Evolutionary conservation across 2,888 invertebrate genomes (phyloP).

Genomic region (Rhingia campestris): DNA sequence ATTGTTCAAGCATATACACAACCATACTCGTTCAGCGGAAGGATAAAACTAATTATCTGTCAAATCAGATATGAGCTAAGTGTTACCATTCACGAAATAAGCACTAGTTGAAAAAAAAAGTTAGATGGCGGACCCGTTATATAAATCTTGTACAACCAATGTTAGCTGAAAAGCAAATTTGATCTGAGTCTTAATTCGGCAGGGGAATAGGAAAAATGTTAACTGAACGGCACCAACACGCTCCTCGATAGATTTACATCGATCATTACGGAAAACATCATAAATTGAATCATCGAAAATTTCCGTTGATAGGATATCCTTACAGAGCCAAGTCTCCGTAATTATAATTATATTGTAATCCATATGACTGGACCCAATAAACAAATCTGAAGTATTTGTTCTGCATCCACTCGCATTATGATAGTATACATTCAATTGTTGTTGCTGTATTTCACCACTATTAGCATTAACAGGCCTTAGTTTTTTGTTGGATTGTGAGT

Average conservation of each 20-base stretch:
- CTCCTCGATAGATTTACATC: neutral
- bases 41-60: too few species aligned
- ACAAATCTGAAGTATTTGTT: constrained; percentile 16
- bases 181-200: neutral
- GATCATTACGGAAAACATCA: neutral
- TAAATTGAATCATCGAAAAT: neutral
- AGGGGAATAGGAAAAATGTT: too few species aligned
- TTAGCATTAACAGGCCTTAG: constrained; percentile 8
- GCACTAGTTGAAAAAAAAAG: too few species aligned
- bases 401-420: constrained; percentile 13
- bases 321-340: neutral
- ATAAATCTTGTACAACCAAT: neutral
- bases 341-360: constrained; percentile 2
- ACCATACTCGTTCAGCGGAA: too few species aligned
- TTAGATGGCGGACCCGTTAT: too few species aligned
- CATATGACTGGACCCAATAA: neutral
- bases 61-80: too few species aligned
- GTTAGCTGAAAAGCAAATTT: constrained; percentile 7
- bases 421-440: constrained; percentile 1
- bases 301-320: neutral
- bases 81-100: too few species aligned
- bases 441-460: neutral
- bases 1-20: too few species aligned
- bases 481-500: too few species aligned
- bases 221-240: neutral